Base-by-base conservation (phyloP, 2,888 invertebrate species). In the Hirtodrosophila confusa region DNA sequence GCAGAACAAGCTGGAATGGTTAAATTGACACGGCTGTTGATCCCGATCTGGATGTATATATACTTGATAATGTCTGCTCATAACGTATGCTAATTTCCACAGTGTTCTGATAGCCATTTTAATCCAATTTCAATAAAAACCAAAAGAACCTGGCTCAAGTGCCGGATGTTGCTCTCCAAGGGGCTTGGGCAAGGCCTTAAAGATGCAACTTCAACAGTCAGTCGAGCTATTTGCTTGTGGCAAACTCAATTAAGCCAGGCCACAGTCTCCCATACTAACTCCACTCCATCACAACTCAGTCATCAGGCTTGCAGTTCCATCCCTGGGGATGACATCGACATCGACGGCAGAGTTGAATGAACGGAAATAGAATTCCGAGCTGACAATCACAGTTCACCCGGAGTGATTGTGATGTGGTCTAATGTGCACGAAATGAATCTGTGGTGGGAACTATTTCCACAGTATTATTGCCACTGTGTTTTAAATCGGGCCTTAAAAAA, bases 171-270 rank as follows among this genome's bases (percentile, higher is more conserved):
- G 56, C 57, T 55, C 41, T 49, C 39, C 54, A 45, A 29, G 33
- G 53, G 44, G 40, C 35, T 58, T 57, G 61, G 44, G 45, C 72
- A 75, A 72, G 75, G 67, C 64, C 63, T 69, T 51, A 56, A 82
- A 74, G 77, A 60, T 82, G 77, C 74, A 76, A 65, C 74, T 65
- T 69, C 56, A 60, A 74, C 70, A 79, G 78, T 70, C 55, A 60
- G 62, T 53, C 48, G 41, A 44, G 74, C 62, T 73, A 75, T 76
- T 75, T 75, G 75, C 75, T 70, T 67, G 70, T 49, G 69, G 75
- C 63, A 70, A 75, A 75, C 75, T 75, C 70, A 75, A 75, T 75
- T 75, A 75, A 70, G 60, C 56, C 67, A 61, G 70, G 67, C 51
- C 66, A 69, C 54, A 37, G 45, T 43, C 37, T 4, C 37, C 43